Evolutionary conservation across 1,140 invertebrate genomes (phyloP), one percentile per base, ranked within the genome.

Genomic region (Globodera ellingtonae): DNA sequence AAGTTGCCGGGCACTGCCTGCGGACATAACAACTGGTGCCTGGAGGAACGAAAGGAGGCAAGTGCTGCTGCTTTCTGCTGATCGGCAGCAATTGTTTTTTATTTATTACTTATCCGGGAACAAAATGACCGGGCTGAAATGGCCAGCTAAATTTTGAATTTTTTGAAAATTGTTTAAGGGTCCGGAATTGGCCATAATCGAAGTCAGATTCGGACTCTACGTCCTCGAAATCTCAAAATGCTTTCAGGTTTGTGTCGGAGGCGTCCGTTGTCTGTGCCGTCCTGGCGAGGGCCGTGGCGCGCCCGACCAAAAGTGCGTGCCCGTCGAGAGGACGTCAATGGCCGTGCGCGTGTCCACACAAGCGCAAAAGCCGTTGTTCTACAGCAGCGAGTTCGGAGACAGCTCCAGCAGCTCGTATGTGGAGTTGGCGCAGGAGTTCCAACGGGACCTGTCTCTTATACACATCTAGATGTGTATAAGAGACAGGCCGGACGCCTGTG

Each of bases 401-500:
- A 78, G 77, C 24, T 78, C 78, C n/a, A 85, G 79, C 50, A 79
- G 81, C 48, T 35, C 81, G 13, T 89, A 89, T 71, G 83, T 89
- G 48, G 85, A 89, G 80, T 84, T 89, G 72, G 82, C 86, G 3
- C 79, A 89, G 21, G 82, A 84, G 66, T 89, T 89, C 75, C 59
- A 80, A 50, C 56, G 83, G n/a, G 89, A n/a, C n/a, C n/a, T n/a
- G n/a, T n/a, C n/a, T n/a, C n/a, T n/a, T n/a, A n/a, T n/a, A n/a
- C n/a, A n/a, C n/a, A n/a, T n/a, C n/a, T n/a, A n/a, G n/a, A n/a
- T n/a, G n/a, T n/a, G n/a, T n/a, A n/a, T n/a, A n/a, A n/a, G n/a
- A n/a, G n/a, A n/a, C n/a, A n/a, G n/a, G 88, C 87, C 13, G 87
- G 87, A 13, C 67, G 87, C 59, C 79, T 89, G 13, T 89, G 87